Conservation (phyloP, 2,797 vertebrate species). For the Eupleurogrammus muticus region DNA sequence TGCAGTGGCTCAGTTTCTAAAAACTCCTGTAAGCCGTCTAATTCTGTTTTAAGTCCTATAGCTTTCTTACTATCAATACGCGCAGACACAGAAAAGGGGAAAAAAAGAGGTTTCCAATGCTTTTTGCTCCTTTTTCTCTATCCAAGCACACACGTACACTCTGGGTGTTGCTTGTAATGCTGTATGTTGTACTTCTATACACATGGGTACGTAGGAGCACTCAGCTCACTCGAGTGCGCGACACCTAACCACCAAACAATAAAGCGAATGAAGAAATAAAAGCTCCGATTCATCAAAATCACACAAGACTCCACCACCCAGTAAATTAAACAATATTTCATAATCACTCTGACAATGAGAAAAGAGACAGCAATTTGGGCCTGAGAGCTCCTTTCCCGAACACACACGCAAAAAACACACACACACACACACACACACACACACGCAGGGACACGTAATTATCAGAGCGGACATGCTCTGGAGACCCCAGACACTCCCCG, state of each 20-base stretch:
- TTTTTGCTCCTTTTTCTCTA: not conserved
- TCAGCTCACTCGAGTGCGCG: conserved; percentile 52
- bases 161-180: conserved; percentile 16
- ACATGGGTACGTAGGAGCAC: conserved; percentile 33
- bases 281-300: conserved; percentile 90
- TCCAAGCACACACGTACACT: conserved; percentile 22
- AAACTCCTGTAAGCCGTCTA: conserved; percentile 45
- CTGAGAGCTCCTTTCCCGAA: conserved; percentile 85
- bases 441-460: conserved; percentile 85
- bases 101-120: not conserved
- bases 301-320: conserved; percentile 82
- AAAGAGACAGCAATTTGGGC: conserved; percentile 91
- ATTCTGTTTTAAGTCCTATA: conserved; percentile 20
- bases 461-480: conserved; percentile 89
- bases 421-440: conserved; percentile 34
- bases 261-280: conserved; percentile 89
- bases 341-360: conserved; percentile 90
- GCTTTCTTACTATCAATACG: conserved; percentile 34
- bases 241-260: conserved; percentile 82
- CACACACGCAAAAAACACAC: conserved; percentile 48
- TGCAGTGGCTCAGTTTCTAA: conserved; percentile 44
- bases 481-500: conserved; percentile 82
- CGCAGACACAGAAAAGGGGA: not conserved
- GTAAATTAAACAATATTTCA: conserved; percentile 95
- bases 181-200: conserved; percentile 44